These are phyloP conservation scores for Ariolimax columbianus DNA, from an alignment of 2,888 invertebrate genomes.

Conservation along the genomic window DNA sequence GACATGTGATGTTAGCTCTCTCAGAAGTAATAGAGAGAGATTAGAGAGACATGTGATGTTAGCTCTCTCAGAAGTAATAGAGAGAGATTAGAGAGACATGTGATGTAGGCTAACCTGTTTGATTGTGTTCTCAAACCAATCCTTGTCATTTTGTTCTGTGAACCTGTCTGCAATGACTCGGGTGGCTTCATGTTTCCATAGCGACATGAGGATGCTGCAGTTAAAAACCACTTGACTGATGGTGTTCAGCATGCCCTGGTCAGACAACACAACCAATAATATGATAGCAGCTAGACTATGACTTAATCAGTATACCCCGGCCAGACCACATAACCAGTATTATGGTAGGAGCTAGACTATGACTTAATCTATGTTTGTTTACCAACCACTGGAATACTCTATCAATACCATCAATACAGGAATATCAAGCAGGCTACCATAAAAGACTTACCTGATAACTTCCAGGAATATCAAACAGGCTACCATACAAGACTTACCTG, in stretches of 20 bases:
- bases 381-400: too few relatives aligned
- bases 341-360: too few relatives aligned
- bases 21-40: neutral
- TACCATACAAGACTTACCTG: too few relatives aligned
- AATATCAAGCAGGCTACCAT: too few relatives aligned
- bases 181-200: slow-evolving; percentile 97
- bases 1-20: too few relatives aligned
- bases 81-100: neutral
- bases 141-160: slow-evolving; percentile 79
- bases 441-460: too few relatives aligned
- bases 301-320: too few relatives aligned
- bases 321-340: too few relatives aligned
- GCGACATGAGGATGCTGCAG: slow-evolving; percentile 88
- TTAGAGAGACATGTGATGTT: too few relatives aligned
- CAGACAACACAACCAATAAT: neutral
- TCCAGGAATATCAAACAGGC: too few relatives aligned
- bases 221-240: slow-evolving; percentile 91
- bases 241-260: slow-evolving; percentile 89
- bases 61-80: neutral
- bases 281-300: neutral
- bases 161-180: slow-evolving; percentile 83
- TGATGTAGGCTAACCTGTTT: slow-evolving; percentile 65
- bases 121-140: slow-evolving; percentile 91
- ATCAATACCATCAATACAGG: too few relatives aligned
- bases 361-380: too few relatives aligned